A percentile compares a stretch with the other conserved stretches of the same genome.
Evolutionary conservation across 2,888 invertebrate genomes (phyloP).

Genomic region (Synergus japonicus): DNA sequence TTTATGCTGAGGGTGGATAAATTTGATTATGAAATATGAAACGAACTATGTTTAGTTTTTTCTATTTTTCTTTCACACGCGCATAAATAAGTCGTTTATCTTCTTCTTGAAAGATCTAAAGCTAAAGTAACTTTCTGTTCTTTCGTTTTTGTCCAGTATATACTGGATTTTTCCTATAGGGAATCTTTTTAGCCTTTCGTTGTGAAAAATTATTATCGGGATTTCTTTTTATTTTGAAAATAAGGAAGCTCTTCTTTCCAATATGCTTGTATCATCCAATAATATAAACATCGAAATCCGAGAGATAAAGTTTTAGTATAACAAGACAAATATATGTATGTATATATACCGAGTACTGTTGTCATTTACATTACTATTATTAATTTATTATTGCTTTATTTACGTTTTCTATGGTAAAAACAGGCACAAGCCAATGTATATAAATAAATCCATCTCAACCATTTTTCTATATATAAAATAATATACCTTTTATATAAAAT

Average conservation of each 20-base stretch:
- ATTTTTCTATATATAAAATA: too few relatives aligned
- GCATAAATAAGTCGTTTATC: conserved; percentile 8
- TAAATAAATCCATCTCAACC: too few relatives aligned
- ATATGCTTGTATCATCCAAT: background rate
- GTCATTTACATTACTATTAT: too few relatives aligned
- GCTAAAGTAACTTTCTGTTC: conserved; percentile 12
- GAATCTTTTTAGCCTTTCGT: background rate
- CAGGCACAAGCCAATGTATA: too few relatives aligned
- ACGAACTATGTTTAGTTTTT: conserved; percentile 1
- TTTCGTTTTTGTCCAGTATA: background rate
- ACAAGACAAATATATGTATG: too few relatives aligned
- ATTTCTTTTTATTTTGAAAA: background rate
- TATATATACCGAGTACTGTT: too few relatives aligned
- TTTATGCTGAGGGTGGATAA: background rate
- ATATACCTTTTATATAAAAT: background rate
- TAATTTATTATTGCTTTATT: too few relatives aligned
- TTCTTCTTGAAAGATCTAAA: conserved; percentile 9
- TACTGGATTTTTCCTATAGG: background rate
- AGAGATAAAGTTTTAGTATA: background rate
- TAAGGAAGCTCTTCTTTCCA: conserved; percentile 5
- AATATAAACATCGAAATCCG: conserved; percentile 17
- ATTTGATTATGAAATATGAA: background rate
- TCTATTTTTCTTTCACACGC: background rate
- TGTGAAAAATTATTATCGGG: conserved; percentile 7
- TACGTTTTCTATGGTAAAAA: too few relatives aligned